A percentile compares a stretch with the other conserved stretches of the same genome.
Evolutionary conservation across 2,797 vertebrate genomes (phyloP).

Genomic region (Yasuhikotakia modesta): DNA sequence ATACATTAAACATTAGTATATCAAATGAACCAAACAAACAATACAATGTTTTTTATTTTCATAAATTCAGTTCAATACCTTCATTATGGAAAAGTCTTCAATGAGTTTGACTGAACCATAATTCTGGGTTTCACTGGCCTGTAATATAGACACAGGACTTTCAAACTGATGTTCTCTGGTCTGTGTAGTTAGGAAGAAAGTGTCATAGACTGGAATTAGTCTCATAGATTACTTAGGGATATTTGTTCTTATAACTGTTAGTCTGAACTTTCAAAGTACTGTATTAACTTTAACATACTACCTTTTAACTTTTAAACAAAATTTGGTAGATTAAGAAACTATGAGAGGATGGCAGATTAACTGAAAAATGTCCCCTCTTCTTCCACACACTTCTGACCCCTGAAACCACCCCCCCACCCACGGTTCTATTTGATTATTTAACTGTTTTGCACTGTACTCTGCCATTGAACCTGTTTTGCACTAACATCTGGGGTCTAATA

Average conservation of each 20-base stretch:
- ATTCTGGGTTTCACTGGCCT: conserved; percentile 53
- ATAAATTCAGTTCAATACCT: conserved; percentile 62
- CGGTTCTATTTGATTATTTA: no score
- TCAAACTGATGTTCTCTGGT: conserved; percentile 33
- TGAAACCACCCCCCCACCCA: no score
- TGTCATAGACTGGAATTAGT: neutral
- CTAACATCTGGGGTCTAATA: no score
- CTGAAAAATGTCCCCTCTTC: no score
- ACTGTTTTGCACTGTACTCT: no score
- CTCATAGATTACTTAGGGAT: neutral
- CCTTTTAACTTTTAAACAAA: no score
- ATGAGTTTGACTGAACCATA: conserved; percentile 50
- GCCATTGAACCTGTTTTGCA: no score
- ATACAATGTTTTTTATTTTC: neutral
- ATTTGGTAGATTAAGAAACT: no score
- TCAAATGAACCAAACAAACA: neutral
- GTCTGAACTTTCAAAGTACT: no score
- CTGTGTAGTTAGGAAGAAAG: conserved; percentile 31
- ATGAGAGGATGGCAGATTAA: neutral
- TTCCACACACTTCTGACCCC: no score
- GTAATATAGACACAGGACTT: conserved; percentile 54
- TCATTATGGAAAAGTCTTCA: conserved; percentile 54
- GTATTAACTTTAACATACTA: no score
- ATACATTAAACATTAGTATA: neutral
- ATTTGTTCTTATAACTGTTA: neutral